These are phyloP conservation scores for Drosophila pseudotalamancana DNA, from an alignment of 2,888 invertebrate genomes.

Conservation along the genomic window DNA sequence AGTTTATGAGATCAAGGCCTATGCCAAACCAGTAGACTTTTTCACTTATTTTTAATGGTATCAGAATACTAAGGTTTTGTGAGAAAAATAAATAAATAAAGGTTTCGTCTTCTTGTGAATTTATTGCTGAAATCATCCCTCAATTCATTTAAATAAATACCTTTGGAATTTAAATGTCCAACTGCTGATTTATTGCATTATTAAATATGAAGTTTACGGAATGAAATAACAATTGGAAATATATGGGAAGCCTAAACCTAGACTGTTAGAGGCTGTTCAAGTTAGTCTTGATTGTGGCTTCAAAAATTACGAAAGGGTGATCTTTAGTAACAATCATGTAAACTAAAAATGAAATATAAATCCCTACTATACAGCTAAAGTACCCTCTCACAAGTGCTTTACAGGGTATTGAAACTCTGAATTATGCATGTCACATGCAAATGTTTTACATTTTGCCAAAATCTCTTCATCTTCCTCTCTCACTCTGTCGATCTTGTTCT, in stretches of 20 bases:
- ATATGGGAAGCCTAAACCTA: background rate
- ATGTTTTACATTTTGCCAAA: constrained; percentile 65
- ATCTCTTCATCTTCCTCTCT: constrained; percentile 7
- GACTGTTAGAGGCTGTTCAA: constrained; percentile 6
- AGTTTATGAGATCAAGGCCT: too few species aligned
- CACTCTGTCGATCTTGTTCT: background rate
- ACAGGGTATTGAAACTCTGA: constrained; percentile 51
- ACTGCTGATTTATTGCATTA: constrained; percentile 40
- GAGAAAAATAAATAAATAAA: constrained; percentile 30
- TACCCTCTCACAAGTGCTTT: background rate
- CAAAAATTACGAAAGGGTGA: too few species aligned
- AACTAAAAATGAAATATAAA: too few species aligned
- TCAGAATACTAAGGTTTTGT: background rate
- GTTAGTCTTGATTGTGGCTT: background rate
- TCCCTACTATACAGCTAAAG: too few species aligned
- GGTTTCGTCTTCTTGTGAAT: constrained; percentile 22
- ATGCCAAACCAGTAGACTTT: too few species aligned
- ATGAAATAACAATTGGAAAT: background rate
- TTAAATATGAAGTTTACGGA: constrained; percentile 22
- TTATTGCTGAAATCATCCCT: constrained; percentile 40
- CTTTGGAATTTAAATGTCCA: constrained; percentile 39
- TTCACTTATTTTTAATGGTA: too few species aligned
- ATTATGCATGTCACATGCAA: constrained; percentile 73
- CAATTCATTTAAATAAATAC: constrained; percentile 16
- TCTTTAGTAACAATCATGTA: too few species aligned